Evolutionary conservation across 1,140 invertebrate genomes (phyloP), one percentile per base, ranked within the genome.

Genomic region (Caenorhabditis latens): DNA sequence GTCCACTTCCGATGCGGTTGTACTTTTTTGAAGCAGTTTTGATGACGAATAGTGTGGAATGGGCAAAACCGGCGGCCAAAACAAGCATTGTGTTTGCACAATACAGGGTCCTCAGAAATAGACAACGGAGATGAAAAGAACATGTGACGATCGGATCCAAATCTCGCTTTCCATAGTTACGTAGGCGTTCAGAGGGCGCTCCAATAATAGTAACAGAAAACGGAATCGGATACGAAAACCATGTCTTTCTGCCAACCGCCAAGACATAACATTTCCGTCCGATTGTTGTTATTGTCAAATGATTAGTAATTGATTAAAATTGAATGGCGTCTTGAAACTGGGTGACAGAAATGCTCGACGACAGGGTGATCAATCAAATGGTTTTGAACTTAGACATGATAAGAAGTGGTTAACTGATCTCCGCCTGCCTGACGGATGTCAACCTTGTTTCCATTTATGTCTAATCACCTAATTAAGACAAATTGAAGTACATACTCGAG

Each of bases 391-490:
- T 50, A 19, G 46, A 53, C 14, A 53, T 79, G 71, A 79, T 79
- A 79, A 48, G 46, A 24, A 79, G 71, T 79, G 46, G 71, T 79
- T 79, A 79, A 79, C 19, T 79, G 46, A 79, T 50, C 46, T 79
- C n/a, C 71, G 71, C 71, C 65, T 71, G 40, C 65, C 43, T 50
- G 21, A 46, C 46, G 46, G 71, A 79, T 79, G 71, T 50, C 46
- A 50, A 50, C 61, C n/a, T 9, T 50, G 71, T 79, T 79, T 79
- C 46, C 42, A 19, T 8, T 21, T 6, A 79, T 40, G 71, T 79
- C 43, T 50, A 79, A 79, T 79, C 71, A 79, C 71, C 71, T 79
- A 79, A 79, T 79, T 79, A 79, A 79, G 71, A 79, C 71, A 79
- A 79, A 79, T 79, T 79, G 71, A 79, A 79, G 71, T 79, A 79